phyloP scores from a whole-genome alignment of 1,140 invertebrate genomes.

The Oreohelix idahoensis region DNA sequence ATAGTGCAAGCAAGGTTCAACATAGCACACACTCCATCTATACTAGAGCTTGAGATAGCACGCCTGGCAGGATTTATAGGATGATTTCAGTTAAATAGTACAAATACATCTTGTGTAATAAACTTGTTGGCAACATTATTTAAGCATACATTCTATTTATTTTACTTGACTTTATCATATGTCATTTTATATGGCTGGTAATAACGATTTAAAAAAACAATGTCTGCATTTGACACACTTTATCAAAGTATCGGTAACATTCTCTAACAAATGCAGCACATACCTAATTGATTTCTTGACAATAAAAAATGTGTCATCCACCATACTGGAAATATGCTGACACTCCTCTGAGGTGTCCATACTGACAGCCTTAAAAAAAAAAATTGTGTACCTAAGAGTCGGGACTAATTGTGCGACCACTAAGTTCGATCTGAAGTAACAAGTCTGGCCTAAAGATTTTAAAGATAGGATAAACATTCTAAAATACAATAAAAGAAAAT shows the following conservation, averaged over 20 bases:
- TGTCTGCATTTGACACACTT: too few relatives aligned
- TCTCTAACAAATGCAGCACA: slow-evolving; percentile 41
- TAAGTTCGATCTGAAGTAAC: too few relatives aligned
- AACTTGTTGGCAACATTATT: background rate
- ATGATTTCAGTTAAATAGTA: background rate
- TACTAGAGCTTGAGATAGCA: slow-evolving; percentile 88
- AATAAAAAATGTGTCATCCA: slow-evolving; percentile 99
- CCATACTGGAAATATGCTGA: slow-evolving; percentile 89
- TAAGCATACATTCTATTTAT: background rate
- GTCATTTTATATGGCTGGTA: too few relatives aligned
- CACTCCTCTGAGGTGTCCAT: slow-evolving; percentile 84
- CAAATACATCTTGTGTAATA: background rate
- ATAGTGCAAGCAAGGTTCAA: slow-evolving; percentile 93
- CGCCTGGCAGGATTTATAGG: slow-evolving; percentile 77
- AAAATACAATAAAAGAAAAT: too few relatives aligned
- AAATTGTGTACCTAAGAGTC: too few relatives aligned
- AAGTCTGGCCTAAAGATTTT: too few relatives aligned
- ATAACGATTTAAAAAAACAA: too few relatives aligned
- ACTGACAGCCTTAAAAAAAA: slow-evolving; percentile 80
- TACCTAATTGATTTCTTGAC: slow-evolving; percentile 95
- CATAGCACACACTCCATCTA: slow-evolving; percentile 96
- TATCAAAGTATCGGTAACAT: too few relatives aligned
- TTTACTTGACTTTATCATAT: background rate
- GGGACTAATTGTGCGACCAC: too few relatives aligned
- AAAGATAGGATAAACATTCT: too few relatives aligned